phyloP scores from a whole-genome alignment of 1,140 invertebrate species.

The Drosophila pseudoobscura region DNA sequence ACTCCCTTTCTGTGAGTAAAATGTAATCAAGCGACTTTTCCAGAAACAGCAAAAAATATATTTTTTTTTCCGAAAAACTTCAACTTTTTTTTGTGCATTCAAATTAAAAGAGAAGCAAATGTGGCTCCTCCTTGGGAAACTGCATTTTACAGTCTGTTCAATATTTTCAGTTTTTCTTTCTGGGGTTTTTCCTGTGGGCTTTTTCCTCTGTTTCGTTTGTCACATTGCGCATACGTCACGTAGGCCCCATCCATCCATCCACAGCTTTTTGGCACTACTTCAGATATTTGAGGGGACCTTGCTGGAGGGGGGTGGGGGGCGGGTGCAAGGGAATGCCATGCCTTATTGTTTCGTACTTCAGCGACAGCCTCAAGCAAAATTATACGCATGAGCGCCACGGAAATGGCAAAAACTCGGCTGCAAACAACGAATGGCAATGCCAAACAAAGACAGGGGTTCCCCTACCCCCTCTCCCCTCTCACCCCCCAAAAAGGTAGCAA shows the following conservation, averaged over 20 bases:
- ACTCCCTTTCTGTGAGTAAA: constrained; percentile 18
- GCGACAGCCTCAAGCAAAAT: constrained; percentile 78
- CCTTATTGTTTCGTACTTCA: constrained; percentile 69
- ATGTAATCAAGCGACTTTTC: constrained; percentile 35
- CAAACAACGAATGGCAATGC: constrained; percentile 43
- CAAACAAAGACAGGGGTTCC: constrained; percentile 14
- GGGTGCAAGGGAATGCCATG: not conserved
- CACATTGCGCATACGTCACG: constrained; percentile 70
- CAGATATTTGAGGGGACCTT: constrained; percentile 16
- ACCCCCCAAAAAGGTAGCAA: constrained; percentile 19
- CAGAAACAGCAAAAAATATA: not conserved
- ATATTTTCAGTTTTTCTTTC: constrained; percentile 17
- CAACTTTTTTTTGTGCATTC: constrained; percentile 29
- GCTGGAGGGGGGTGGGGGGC: not conserved
- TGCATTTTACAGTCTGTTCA: constrained; percentile 22
- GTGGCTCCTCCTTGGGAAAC: not conserved
- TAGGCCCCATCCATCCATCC: constrained; percentile 33
- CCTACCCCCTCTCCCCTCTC: too few relatives aligned
- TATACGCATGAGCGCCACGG: constrained; percentile 80
- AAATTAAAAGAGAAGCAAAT: constrained; percentile 20
- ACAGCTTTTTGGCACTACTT: constrained; percentile 44
- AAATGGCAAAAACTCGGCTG: constrained; percentile 77
- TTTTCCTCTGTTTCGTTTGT: constrained; percentile 32
- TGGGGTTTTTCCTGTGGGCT: constrained; percentile 3
- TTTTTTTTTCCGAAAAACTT: not conserved